Evolutionary conservation across 2,113 vertebrate species (phyloP).

Genomic region (Amazona vittata): DNA sequence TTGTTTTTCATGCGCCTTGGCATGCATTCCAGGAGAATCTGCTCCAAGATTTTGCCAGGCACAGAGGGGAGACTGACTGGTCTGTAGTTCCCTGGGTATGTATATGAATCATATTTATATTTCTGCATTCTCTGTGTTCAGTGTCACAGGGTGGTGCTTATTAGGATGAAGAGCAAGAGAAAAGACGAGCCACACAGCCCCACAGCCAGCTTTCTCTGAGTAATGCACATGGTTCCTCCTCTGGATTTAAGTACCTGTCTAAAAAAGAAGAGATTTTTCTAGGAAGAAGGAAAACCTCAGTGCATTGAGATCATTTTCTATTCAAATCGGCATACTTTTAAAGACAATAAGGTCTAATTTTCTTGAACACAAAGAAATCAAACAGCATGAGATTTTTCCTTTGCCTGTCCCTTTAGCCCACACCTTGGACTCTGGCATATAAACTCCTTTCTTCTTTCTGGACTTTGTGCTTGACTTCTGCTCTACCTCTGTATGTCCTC

Average conservation of each 20-base stretch:
- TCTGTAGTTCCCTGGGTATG: too few species aligned
- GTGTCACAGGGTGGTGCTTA: background rate
- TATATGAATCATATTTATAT: background rate
- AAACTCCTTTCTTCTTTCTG: background rate
- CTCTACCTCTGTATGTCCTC: background rate
- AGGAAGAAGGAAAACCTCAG: background rate
- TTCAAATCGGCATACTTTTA: background rate
- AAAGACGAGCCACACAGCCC: background rate
- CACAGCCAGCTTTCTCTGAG: background rate
- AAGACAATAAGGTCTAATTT: background rate
- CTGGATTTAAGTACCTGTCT: background rate
- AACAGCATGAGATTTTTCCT: background rate
- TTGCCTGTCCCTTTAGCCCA: rapidly evolving
- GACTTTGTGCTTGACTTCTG: background rate
- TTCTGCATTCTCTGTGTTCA: background rate
- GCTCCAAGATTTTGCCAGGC: too few species aligned
- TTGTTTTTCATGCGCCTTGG: too few species aligned
- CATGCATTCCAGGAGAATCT: too few species aligned
- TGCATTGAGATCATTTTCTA: background rate
- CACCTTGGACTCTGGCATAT: background rate
- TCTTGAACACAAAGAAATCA: background rate
- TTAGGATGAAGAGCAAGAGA: background rate
- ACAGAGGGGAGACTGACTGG: too few species aligned
- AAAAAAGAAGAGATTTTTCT: background rate
- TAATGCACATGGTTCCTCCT: background rate